phyloP scores from a whole-genome alignment of 2,797 vertebrate genomes.

The Takifugu ocellatus region DNA sequence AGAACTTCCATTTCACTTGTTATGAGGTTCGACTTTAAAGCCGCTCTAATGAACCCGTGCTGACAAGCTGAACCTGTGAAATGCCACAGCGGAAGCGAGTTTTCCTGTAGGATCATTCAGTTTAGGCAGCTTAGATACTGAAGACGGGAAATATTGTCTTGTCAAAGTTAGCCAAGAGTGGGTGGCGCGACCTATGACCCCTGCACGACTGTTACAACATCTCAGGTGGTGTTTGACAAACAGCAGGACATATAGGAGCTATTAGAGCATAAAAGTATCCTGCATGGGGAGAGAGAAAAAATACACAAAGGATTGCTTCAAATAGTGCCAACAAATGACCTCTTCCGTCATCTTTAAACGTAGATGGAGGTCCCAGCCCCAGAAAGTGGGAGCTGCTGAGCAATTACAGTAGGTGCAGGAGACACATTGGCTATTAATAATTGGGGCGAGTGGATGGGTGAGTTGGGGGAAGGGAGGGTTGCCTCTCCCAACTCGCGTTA shows the following conservation, averaged over 20 bases:
- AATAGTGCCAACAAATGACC: neutral
- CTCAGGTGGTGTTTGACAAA: too few species aligned
- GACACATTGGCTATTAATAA: slow-evolving; percentile 2
- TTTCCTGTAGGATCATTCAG: slow-evolving; percentile 16
- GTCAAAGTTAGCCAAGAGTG: too few species aligned
- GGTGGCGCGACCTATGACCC: too few species aligned
- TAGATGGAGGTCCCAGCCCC: neutral
- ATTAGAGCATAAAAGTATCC: too few species aligned
- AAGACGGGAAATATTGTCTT: too few species aligned
- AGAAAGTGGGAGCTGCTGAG: neutral
- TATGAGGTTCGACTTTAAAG: slow-evolving; percentile 27
- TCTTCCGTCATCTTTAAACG: neutral
- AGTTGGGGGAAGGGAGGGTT: too few species aligned
- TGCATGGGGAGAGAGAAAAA: too few species aligned
- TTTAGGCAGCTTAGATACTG: too few species aligned
- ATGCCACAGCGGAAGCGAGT: slow-evolving; percentile 32
- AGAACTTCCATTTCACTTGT: slow-evolving; percentile 20
- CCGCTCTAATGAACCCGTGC: slow-evolving; percentile 37
- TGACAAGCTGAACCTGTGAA: slow-evolving; percentile 20
- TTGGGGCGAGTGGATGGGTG: neutral
- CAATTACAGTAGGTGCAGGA: slow-evolving; percentile 11
- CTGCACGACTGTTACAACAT: too few species aligned
- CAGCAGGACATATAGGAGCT: too few species aligned
- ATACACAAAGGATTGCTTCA: neutral
- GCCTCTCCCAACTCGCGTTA: slow-evolving; percentile 20